Base-by-base conservation (phyloP, 2,888 invertebrate genomes). In the Drymonia ruficornis region DNA sequence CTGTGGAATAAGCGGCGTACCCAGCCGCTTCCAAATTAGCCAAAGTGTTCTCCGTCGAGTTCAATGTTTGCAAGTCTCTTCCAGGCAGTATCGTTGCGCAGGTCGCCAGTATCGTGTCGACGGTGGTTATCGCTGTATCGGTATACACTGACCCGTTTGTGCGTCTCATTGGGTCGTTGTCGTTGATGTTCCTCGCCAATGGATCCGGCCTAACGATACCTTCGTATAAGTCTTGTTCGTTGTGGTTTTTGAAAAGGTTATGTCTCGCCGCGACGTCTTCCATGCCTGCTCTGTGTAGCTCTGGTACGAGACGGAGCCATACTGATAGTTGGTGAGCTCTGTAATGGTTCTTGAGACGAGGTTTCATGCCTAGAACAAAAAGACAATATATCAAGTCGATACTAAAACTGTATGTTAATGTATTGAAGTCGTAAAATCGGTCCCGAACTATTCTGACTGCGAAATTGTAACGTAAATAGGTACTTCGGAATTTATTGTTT, bases 241-340 rank as follows among this genome's bases (percentile, higher is more conserved):
- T 96, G 88, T 98, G 96, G 89, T 97, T 96, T 67, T 96, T 95
- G 88, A 98, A 97, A 65, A 98, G 94, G 87, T 98, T 98, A 90
- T 98, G 97, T 47, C 96, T 93, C 1, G 96, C 96, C 44, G 96
- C 96, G 9, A 97, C 97, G 84, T 97, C 97, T 76, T 97, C 97
- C 97, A 97, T 97, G 4, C 97, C 97, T 0, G 97, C 96, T 52
- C 97, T 93, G 81, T 97, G 97, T 0, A 97, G 93, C 83, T 98
- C 98, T 0, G 99, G 99, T 47, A 99, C 97, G 8, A 99, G 94
- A 7, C 98, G 96, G 9, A 98, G 89, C 99, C 99, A 99, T 45
- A 99, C 97, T 47, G 98, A 98, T 49, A 99, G 94, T 81, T 98
- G 98, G 87, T 98, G 98, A 1, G 98, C 98, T 49, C 98, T 94